A percentile compares a stretch with the other conserved stretches of the same genome.
Evolutionary conservation across 1,140 invertebrate genomes (phyloP).

Genomic region (Varroa destructor): DNA sequence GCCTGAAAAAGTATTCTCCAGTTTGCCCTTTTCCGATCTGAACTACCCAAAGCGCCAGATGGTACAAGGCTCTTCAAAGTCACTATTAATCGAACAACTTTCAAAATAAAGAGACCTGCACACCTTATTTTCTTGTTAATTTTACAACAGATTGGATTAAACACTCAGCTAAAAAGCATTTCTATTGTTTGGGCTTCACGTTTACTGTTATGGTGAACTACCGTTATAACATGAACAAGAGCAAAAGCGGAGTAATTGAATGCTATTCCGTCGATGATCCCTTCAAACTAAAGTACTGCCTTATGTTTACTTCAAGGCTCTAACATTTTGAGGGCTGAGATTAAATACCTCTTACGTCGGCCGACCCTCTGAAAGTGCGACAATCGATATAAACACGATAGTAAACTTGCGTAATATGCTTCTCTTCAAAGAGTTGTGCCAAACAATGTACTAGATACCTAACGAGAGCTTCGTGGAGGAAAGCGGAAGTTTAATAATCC

Average conservation of each 20-base stretch:
- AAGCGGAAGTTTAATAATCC: not conserved
- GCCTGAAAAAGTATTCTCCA: not conserved
- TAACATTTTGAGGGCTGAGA: not conserved
- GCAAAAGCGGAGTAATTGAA: no score
- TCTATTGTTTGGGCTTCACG: not conserved
- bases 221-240: not conserved
- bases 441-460: not conserved
- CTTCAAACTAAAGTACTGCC: not conserved
- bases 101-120: not conserved
- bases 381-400: not conserved
- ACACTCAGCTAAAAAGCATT: slow-evolving; percentile 12
- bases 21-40: not conserved
- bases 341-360: slow-evolving; percentile 2
- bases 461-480: not conserved
- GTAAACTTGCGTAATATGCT: not conserved
- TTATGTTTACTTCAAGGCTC: not conserved
- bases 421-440: not conserved
- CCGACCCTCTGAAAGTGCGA: not conserved
- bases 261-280: not conserved
- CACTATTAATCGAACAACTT: not conserved
- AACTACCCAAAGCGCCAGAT: not conserved
- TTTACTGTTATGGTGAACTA: not conserved
- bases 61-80: not conserved
- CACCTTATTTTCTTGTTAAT: not conserved
- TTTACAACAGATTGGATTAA: not conserved